Conservation (phyloP, 2,888 invertebrate genomes). For the Melikaiella ostensackeni region DNA sequence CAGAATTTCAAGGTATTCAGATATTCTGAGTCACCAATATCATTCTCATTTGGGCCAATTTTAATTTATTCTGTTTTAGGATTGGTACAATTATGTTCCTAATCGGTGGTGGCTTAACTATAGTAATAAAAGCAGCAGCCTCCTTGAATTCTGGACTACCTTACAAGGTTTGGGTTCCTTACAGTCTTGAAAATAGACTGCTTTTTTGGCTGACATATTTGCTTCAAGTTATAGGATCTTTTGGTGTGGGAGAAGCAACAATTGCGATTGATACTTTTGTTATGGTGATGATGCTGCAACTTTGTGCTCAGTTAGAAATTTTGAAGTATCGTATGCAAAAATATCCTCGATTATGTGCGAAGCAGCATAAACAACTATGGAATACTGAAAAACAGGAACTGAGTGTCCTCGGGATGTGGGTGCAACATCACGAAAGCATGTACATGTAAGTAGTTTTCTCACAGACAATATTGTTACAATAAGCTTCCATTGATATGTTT, state of each 20-base stretch:
- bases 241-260: constrained; percentile 49
- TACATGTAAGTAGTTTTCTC: neutral
- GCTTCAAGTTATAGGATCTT: constrained; percentile 55
- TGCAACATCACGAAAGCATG: constrained; percentile 10
- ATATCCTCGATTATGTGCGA: neutral
- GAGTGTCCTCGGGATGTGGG: neutral
- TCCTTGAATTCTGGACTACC: constrained; percentile 41
- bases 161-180: constrained; percentile 58
- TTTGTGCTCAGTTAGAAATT: constrained; percentile 54
- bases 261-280: constrained; percentile 57
- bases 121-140: neutral
- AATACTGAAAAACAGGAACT: neutral
- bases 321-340: constrained; percentile 53
- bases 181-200: constrained; percentile 44
- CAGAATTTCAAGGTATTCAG: neutral
- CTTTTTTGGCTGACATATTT: constrained; percentile 54
- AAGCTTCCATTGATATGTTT: neutral
- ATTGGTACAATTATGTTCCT: constrained; percentile 4
- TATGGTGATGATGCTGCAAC: constrained; percentile 57
- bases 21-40: neutral
- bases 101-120: neutral
- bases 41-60: too few relatives aligned
- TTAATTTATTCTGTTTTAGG: neutral
- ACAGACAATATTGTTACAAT: neutral
- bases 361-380: neutral